Percentiles rank a stretch among this genome's conserved stretches.
phyloP scores from a whole-genome alignment of 2,888 invertebrate species.

The Orchestes rusci region DNA sequence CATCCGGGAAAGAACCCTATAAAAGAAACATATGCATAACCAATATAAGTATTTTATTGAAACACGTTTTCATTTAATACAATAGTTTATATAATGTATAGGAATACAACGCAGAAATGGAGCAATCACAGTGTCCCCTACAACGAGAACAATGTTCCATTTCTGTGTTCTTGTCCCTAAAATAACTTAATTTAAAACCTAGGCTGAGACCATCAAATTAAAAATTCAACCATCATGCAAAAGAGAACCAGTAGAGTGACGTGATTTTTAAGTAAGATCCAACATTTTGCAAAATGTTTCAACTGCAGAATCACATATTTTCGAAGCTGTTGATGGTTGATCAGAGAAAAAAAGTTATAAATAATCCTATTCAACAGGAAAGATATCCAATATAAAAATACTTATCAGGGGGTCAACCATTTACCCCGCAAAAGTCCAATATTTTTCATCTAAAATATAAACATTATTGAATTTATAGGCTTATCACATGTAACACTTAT shows the following conservation, averaged over 20 bases:
- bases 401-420: conserved; percentile 28
- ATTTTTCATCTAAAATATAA: conserved; percentile 29
- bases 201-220: conserved; percentile 29
- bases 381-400: conserved; percentile 29
- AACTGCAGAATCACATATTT: too few species aligned
- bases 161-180: conserved; percentile 26
- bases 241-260: background rate
- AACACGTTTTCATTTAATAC: conserved; percentile 39
- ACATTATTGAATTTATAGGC: conserved; percentile 38
- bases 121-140: conserved; percentile 35
- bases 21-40: too few species aligned
- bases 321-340: conserved; percentile 13
- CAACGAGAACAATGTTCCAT: conserved; percentile 36
- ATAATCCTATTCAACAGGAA: conserved; percentile 29
- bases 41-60: conserved; percentile 40
- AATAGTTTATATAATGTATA: conserved; percentile 38
- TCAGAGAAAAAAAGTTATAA: conserved; percentile 24
- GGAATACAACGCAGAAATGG: conserved; percentile 39
- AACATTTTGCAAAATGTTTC: background rate
- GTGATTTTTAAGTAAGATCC: background rate
- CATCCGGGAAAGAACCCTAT: too few species aligned
- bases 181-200: conserved; percentile 39
- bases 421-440: conserved; percentile 30
- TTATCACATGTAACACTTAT: conserved; percentile 45
- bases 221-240: conserved; percentile 5